Evolutionary conservation across 2,113 vertebrate genomes (phyloP), one percentile per base, ranked within the genome.

Genomic region (Trichomycterus rosablanca): DNA sequence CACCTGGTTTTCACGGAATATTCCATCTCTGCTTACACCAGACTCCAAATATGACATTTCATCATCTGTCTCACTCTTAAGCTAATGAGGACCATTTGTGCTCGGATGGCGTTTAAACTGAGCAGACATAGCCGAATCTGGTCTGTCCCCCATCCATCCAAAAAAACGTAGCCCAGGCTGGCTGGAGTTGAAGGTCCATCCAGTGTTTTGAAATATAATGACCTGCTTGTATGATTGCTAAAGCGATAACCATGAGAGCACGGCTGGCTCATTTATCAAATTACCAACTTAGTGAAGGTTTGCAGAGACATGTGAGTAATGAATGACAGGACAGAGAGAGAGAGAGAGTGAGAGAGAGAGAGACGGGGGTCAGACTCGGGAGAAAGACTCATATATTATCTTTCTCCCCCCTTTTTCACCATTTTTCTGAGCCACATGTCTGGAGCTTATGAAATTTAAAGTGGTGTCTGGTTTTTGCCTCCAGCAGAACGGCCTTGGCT

Each of bases 391-490:
- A 65, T 69, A 44, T 73, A 63, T 69, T 71, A 70, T 75, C 59
- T 58, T 74, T 75, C 56, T 70, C 64, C 24, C 54, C 67, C 24
- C 30, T 28, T 9, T n/a, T 1, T 23, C 16, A 1, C 1, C n/a
- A 10, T 48, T 71, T 53, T 32, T 56, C 43, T 32, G 60, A 73
- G 71, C 68, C 51, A 32, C 72, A 55, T 73, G 74, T 79, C 73
- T 64, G 45, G 68, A 63, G 71, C 68, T 77, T 77, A 77, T 75
- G 77, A 79, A 79, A 75, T 77, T 73, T 75, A 79, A 77, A 76
- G 72, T 77, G 74, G 70, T 75, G 73, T 75, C 74, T 79, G 74
- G 70, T 64, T 74, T 78, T 75, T 69, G 72, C 68, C 71, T 76
- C 70, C 72, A 70, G 68, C 72, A 69, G 74, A 67, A 69, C 15